Evolutionary conservation across 2,888 invertebrate genomes (phyloP), one percentile per base, ranked within the genome.

Genomic region (Drosophila ustulata): DNA sequence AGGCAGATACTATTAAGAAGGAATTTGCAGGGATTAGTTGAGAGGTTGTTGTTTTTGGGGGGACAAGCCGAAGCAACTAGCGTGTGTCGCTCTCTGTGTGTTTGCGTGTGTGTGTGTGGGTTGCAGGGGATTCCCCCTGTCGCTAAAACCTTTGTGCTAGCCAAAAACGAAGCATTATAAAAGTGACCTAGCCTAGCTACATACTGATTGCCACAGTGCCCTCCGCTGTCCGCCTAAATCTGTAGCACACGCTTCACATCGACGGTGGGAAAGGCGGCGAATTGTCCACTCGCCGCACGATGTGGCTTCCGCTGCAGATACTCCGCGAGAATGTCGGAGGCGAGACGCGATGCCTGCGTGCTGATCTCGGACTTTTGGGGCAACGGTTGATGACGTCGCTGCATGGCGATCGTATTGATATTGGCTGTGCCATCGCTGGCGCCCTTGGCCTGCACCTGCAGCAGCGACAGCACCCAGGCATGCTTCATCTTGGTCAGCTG

Each of bases 401-500:
- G 90, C 63, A 86, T 73, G 1, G 86, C 84, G 37, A 82, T 66
- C 0, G 70, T 66, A 45, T 84, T 65, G n/a, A 87, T 26, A 70
- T 76, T 68, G 69, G 74, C 45, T 52, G 75, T 23, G 39, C 39
- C 39, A 41, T 3, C 39, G 39, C 7, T 18, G 8, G 37, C n/a
- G 4, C 66, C 69, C 8, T 78, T 71, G 11, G 78, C 76, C 51
- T 78, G 81, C 56, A 86, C 73, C 67, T 92, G 91, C 47, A 92
- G 80, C 64, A 92, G 78, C 2, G 93, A 92, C 58, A 93, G 78
- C 18, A 91, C 90, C 91, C 92, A 93, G 57, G 91, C 91, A 78
- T 94, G 93, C 90, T 94, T 94, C 78, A 94, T 91, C 72, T 92
- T 92, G 25, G 93, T 92, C 41, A 94, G 92, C 83, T 94, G 94